Evolutionary conservation across 2,113 vertebrate species (phyloP).

Genomic region (Anser brachyrhynchus): DNA sequence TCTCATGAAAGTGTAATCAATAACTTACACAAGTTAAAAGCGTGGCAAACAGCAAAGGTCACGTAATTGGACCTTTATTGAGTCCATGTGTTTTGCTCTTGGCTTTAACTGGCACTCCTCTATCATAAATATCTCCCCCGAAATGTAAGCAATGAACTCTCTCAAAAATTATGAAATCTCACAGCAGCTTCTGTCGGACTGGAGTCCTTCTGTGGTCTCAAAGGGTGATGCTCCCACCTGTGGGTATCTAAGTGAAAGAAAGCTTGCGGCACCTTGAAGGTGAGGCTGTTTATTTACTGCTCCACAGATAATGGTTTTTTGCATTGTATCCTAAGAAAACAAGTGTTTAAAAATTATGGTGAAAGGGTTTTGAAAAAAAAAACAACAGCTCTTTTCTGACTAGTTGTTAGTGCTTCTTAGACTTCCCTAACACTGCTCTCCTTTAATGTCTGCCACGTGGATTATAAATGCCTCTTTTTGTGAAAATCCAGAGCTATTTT

Average conservation of each 20-base stretch:
- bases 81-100: conserved; percentile 72
- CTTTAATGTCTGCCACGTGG: background rate
- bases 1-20: conserved; percentile 84
- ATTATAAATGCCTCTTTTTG: background rate
- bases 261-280: background rate
- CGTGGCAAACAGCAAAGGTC: conserved; percentile 76
- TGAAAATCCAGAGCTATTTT: background rate
- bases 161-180: conserved; percentile 66
- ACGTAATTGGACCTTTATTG: conserved; percentile 79
- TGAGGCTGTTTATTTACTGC: background rate
- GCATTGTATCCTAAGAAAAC: background rate
- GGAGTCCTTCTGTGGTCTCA: conserved; percentile 4
- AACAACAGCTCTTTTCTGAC: background rate
- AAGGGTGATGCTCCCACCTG: background rate
- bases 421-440: background rate
- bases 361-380: background rate
- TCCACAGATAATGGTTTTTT: background rate
- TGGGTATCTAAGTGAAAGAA: background rate
- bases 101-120: conserved; percentile 48
- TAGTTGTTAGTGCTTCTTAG: background rate
- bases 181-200: conserved; percentile 59
- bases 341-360: background rate
- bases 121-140: conserved; percentile 48
- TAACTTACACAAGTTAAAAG: conserved; percentile 81
- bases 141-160: conserved; percentile 51